Evolutionary conservation across 2,888 invertebrate genomes (phyloP).

Genomic region (Parthenolecanium corni): DNA sequence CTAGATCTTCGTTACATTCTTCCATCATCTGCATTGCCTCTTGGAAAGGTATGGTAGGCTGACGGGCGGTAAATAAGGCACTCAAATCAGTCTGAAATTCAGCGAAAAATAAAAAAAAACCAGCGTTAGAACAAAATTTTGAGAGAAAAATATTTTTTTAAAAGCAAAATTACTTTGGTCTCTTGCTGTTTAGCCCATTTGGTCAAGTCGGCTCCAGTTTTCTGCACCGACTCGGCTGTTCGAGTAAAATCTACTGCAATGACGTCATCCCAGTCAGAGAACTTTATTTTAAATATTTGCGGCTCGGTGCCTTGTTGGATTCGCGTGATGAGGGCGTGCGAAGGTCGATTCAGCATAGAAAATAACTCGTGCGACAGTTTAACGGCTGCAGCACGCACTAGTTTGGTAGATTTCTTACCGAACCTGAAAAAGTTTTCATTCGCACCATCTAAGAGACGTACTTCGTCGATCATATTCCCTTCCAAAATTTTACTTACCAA

Average conservation of each 20-base stretch:
- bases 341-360: conserved; percentile 81
- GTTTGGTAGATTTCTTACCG: conserved; percentile 90
- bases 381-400: conserved; percentile 89
- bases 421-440: conserved; percentile 50
- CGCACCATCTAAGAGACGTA: background rate
- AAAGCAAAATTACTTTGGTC: conserved; percentile 48
- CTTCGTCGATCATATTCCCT: background rate
- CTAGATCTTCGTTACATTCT: conserved; percentile 97
- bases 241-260: conserved; percentile 98
- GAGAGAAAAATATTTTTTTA: background rate
- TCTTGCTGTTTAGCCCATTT: conserved; percentile 83
- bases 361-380: conserved; percentile 94
- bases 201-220: conserved; percentile 90
- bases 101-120: background rate
- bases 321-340: conserved; percentile 75
- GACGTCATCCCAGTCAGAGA: conserved; percentile 96
- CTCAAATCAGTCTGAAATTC: conserved; percentile 68
- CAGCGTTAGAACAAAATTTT: background rate
- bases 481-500: conserved; percentile 52
- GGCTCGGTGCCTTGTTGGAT: conserved; percentile 80
- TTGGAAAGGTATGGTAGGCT: conserved; percentile 68
- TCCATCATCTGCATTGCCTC: conserved; percentile 82
- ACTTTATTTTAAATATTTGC: conserved; percentile 93
- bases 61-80: conserved; percentile 88
- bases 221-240: conserved; percentile 90